These are phyloP conservation scores for Poecile atricapillus DNA, from an alignment of 2,113 vertebrate genomes.

Conservation along the genomic window DNA sequence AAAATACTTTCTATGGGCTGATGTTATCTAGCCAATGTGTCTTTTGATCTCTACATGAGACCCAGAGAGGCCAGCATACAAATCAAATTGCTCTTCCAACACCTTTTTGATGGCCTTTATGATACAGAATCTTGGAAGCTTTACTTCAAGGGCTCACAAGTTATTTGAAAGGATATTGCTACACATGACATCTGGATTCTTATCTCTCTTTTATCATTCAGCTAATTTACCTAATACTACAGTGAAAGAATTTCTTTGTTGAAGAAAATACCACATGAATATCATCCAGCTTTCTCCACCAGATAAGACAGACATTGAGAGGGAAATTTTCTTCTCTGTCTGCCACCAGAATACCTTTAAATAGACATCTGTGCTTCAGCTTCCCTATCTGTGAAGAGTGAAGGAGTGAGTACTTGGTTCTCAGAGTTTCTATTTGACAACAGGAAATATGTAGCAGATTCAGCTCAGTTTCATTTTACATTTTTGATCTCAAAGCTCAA, in stretches of 20 bases:
- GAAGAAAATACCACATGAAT: conserved; percentile 8
- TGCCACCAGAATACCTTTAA: not conserved
- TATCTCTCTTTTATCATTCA: conserved; percentile 1
- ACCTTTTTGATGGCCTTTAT: not conserved
- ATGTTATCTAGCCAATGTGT: not conserved
- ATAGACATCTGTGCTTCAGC: conserved; percentile 31
- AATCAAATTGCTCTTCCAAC: not conserved
- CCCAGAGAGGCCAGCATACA: not conserved
- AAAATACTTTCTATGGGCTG: not conserved
- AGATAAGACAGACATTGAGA: not conserved
- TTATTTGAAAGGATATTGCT: not conserved
- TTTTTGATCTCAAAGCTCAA: conserved; percentile 33
- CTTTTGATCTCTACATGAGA: not conserved
- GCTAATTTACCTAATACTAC: conserved; percentile 29
- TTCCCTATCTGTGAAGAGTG: not conserved
- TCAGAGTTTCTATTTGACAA: not conserved
- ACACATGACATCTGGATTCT: conserved; percentile 6
- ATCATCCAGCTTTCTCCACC: not conserved
- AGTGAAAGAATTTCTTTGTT: conserved; percentile 4
- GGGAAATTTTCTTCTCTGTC: not conserved
- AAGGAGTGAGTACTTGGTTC: not conserved
- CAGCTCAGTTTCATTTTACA: not conserved
- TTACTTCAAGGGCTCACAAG: not conserved
- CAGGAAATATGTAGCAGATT: conserved; percentile 39
- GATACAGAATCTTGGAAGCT: not conserved